These are phyloP conservation scores for Apomyelois bistriatella DNA, from an alignment of 2,888 invertebrate genomes.

Conservation along the genomic window DNA sequence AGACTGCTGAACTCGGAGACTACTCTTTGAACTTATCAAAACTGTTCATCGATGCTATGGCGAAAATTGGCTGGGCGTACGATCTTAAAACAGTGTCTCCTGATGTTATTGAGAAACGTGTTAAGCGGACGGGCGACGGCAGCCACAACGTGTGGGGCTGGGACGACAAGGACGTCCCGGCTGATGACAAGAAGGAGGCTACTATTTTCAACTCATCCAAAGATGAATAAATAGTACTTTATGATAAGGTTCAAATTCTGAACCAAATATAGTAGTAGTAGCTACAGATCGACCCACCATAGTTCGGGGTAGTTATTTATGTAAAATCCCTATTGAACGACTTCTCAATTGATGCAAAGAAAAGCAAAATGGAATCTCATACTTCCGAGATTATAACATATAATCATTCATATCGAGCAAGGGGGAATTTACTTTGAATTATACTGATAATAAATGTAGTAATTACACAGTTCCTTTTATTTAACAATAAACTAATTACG, in stretches of 20 bases:
- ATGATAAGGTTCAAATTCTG: no score
- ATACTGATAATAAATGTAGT: no score
- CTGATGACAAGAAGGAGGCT: constrained; percentile 38
- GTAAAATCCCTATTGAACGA: not conserved
- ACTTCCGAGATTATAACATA: no score
- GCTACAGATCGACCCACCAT: no score
- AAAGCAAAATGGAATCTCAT: no score
- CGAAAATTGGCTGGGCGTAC: constrained; percentile 91
- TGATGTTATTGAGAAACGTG: constrained; percentile 85
- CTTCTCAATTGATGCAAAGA: no score
- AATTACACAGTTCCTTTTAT: no score
- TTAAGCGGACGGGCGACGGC: constrained; percentile 87
- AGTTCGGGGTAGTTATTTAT: no score
- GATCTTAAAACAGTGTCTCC: constrained; percentile 89
- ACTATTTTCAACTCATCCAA: constrained; percentile 40
- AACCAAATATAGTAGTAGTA: no score
- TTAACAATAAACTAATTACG: no score
- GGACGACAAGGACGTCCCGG: constrained; percentile 79
- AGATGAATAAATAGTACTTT: constrained; percentile 31
- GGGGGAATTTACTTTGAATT: no score
- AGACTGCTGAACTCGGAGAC: constrained; percentile 87
- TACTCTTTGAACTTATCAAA: constrained; percentile 86
- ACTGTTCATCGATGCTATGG: constrained; percentile 88
- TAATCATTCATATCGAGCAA: no score
- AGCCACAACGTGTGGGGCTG: constrained; percentile 87